Base-by-base conservation (phyloP, 2,888 invertebrate genomes). In the Leptinotarsa haldemani region DNA sequence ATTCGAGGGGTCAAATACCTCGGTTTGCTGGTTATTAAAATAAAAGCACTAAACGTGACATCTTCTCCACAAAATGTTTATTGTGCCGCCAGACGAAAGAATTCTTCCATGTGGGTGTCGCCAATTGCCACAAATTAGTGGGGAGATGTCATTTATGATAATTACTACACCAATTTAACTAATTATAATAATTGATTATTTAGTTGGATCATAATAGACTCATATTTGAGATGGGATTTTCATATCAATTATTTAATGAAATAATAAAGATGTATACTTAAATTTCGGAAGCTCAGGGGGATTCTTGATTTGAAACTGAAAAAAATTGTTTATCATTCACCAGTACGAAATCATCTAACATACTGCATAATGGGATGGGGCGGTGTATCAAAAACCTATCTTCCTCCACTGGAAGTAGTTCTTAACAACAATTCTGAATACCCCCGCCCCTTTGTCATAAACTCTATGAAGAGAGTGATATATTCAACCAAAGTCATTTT, bases 61-160 rank as follows among this genome's bases (percentile, higher is more conserved):
- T 68, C 67, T 68, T 68, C 40, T 56, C 20, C 46, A 68, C 22
- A 56, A 68, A 68, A 56, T 58, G 68, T 40, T 30, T n/a, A 46
- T 56, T 20, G 56, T 20, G 56, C 68, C 68, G 68, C 30, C 68
- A 46, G 68, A 68, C 56, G 40, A 68, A 68, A 56, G 40, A 68
- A 56, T 68, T 56, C 53, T 9, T 56, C 2, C 15, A 58, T 16
- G 68, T 68, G 68, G 68, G 68, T 68, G 68, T 68, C 47, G 56
- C 68, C 56, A 68, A 68, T 68, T 68, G 58, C 52, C n/a, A 46
- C 46, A 30, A 68, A 68, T 68, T 68, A 68, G 56, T 56, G 15
- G 22, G 18, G 22, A 56, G 15, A 68, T 56, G 68, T 46, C 46
- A 68, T 56, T 68, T 68, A 56, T 68, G 40, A 16, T 40, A 30